These are phyloP conservation scores for Dryas iulia DNA, from an alignment of 1,140 invertebrate species.

Conservation along the genomic window DNA sequence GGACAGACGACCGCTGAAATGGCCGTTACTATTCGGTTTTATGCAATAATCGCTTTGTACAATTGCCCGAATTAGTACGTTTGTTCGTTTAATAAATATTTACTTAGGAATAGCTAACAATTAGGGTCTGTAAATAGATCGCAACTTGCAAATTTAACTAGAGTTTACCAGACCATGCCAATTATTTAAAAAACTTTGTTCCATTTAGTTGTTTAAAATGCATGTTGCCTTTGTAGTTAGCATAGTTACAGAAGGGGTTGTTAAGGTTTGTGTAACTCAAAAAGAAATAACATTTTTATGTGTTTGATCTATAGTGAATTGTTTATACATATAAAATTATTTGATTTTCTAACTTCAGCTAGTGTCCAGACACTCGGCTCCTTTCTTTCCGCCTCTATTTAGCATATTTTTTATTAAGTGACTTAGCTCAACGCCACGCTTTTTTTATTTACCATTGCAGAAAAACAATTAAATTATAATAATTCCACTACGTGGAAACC, in stretches of 20 bases:
- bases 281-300: too few relatives aligned
- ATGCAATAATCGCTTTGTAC: slow-evolving; percentile 32
- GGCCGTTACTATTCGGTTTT: slow-evolving; percentile 26
- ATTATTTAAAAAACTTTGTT: neutral
- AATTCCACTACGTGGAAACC: too few relatives aligned
- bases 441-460: too few relatives aligned
- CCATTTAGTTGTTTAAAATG: neutral
- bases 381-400: too few relatives aligned
- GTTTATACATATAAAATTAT: too few relatives aligned
- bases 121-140: slow-evolving; percentile 17
- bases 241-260: neutral
- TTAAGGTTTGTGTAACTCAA: too few relatives aligned
- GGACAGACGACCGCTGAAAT: slow-evolving; percentile 18
- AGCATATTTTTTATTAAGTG: too few relatives aligned
- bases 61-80: slow-evolving; percentile 28
- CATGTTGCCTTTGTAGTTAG: neutral
- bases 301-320: too few relatives aligned
- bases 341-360: too few relatives aligned
- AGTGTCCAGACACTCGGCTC: too few relatives aligned
- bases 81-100: slow-evolving; percentile 31
- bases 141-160: neutral
- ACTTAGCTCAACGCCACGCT: too few relatives aligned
- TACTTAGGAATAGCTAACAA: slow-evolving; percentile 17
- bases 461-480: too few relatives aligned
- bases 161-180: neutral